phyloP scores from a whole-genome alignment of 2,113 vertebrate species.

The Bostrychus sinensis region DNA sequence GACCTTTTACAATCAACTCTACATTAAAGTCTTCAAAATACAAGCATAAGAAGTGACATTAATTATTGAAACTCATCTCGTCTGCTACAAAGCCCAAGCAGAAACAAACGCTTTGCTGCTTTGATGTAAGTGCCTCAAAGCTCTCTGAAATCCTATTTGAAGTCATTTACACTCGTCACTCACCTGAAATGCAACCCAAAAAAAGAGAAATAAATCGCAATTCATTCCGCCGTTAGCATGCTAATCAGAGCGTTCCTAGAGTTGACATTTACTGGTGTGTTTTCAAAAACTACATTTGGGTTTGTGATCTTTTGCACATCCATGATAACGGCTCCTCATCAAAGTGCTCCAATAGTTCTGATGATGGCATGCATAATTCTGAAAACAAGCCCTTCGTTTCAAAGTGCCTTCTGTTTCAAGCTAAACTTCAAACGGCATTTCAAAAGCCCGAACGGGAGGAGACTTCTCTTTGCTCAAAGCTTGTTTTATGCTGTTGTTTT shows the following conservation, averaged over 20 bases:
- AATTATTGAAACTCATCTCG: conserved; percentile 42
- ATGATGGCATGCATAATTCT: conserved; percentile 37
- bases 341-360: conserved; percentile 41
- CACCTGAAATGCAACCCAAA: conserved; percentile 23
- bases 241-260: neutral
- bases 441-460: conserved; percentile 43
- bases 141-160: conserved; percentile 29
- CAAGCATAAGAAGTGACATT: conserved; percentile 29
- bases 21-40: conserved; percentile 18
- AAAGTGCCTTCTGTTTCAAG: conserved; percentile 50
- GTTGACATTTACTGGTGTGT: conserved; percentile 13
- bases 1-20: conserved; percentile 4
- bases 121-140: conserved; percentile 45
- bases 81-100: conserved; percentile 35
- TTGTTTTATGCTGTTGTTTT: conserved; percentile 56
- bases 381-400: conserved; percentile 47
- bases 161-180: conserved; percentile 20
- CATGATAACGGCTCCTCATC: conserved; percentile 44
- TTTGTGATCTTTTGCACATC: conserved; percentile 26
- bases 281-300: conserved; percentile 22
- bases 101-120: conserved; percentile 37
- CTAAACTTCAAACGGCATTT: conserved; percentile 63
- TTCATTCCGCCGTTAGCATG: conserved; percentile 1
- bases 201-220: neutral
- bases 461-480: conserved; percentile 39